Base-by-base conservation (phyloP, 2,797 vertebrate species). In the Masticophis lateralis region DNA sequence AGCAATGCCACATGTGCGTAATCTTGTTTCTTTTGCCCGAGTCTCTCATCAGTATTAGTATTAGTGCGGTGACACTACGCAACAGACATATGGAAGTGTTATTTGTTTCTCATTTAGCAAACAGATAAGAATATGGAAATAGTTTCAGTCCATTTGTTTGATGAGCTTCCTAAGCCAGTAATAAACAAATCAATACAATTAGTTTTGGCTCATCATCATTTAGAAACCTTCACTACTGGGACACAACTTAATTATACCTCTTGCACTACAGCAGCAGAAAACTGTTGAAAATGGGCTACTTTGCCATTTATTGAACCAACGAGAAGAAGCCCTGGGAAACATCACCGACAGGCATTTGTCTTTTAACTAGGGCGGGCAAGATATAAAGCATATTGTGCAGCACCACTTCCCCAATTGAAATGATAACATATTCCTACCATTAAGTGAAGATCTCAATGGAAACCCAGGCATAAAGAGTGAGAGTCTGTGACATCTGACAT, bases 151-250 rank as follows among this genome's bases (percentile, higher is more conserved):
- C 98, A 98, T 98, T 98, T 97, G 97, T 97, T 98, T 98, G 97
- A 98, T 98, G 97, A 97, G 97, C 96, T 97, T 98, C 97, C 98
- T 98, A 97, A 98, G 97, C 96, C 94, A 86, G 97, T 97, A 96
- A 97, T 97, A 98, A 98, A 98, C 98, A 98, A 98, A 98, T 98
- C 98, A 97, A 98, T 98, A 98, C 98, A 98, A 98, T 98, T 98
- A 98, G 98, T 97, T 97, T 98, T 97, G 97, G 97, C 96, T 98
- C 97, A 97, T 98, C 97, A 97, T 98, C 97, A 97, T 97, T 97
- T 98, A 97, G 96, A 96, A 98, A 97, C 91, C 95, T 96, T 97
- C 96, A 95, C 97, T 97, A 95, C 96, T 96, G 97, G 96, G 97
- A 97, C 96, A 96, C 96, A 96, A 97, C 97, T 96, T 97, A 97